phyloP scores from a whole-genome alignment of 2,113 vertebrate species.

The Phylloscopus trochiloides region DNA sequence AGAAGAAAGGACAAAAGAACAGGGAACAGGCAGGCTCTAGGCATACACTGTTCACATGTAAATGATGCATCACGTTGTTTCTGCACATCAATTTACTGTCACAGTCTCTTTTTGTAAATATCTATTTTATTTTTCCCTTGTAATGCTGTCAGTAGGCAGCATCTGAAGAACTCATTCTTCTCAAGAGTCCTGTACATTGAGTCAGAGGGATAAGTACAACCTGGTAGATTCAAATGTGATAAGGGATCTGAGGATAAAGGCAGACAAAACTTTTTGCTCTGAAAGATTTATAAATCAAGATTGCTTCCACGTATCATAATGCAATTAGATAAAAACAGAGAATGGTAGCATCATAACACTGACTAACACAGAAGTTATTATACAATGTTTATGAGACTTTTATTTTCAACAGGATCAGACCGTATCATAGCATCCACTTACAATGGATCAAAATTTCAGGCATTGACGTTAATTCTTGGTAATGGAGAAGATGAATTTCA shows the following conservation, averaged over 20 bases:
- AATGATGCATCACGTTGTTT: neutral
- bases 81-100: neutral
- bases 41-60: neutral
- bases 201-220: neutral
- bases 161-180: neutral
- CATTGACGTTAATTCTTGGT: neutral
- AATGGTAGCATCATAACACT: neutral
- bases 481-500: neutral
- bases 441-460: neutral
- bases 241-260: neutral
- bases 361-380: neutral
- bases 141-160: neutral
- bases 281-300: neutral
- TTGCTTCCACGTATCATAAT: neutral
- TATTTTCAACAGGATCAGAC: neutral
- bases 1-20: constrained; percentile 18
- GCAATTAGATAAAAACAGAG: neutral
- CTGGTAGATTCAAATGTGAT: neutral
- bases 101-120: neutral
- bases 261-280: neutral
- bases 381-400: neutral
- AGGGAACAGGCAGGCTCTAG: neutral
- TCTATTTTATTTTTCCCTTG: neutral
- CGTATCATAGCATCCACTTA: neutral
- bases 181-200: neutral